Percentiles rank a stretch among this genome's conserved stretches.
phyloP scores from a whole-genome alignment of 2,797 vertebrate genomes.

The Chelidonichthys spinosus region DNA sequence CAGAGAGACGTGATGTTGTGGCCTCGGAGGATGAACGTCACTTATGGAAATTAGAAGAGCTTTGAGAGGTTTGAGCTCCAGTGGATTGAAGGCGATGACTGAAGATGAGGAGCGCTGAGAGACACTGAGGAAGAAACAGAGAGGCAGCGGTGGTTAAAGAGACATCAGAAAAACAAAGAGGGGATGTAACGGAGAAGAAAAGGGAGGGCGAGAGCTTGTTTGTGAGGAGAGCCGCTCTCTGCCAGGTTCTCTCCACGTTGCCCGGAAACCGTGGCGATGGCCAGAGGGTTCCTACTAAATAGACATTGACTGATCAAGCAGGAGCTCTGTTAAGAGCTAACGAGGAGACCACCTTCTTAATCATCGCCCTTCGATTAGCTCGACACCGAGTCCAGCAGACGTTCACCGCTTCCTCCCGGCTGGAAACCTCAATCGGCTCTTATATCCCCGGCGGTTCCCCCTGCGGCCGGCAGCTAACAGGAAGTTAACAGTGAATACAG shows the following conservation, averaged over 20 bases:
- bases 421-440: neutral
- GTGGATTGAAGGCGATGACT: slow-evolving; percentile 53
- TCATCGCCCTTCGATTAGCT: slow-evolving; percentile 43
- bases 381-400: slow-evolving; percentile 9
- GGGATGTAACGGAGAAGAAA: slow-evolving; percentile 5
- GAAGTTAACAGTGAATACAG: no score
- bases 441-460: neutral
- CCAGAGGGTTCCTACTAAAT: slow-evolving; percentile 47
- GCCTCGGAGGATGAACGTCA: no score
- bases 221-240: slow-evolving; percentile 9
- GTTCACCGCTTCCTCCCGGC: neutral
- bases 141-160: slow-evolving; percentile 10
- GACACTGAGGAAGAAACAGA: neutral
- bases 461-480: no score
- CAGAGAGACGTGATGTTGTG: neutral
- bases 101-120: slow-evolving; percentile 17
- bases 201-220: neutral
- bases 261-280: slow-evolving; percentile 58
- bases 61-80: neutral
- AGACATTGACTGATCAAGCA: slow-evolving; percentile 68
- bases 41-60: slow-evolving; percentile 5
- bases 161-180: slow-evolving; percentile 8
- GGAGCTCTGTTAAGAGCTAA: slow-evolving; percentile 60
- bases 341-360: slow-evolving; percentile 49
- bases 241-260: slow-evolving; percentile 51